Conservation (phyloP, 2,113 vertebrate species). For the Anser brachyrhynchus region DNA sequence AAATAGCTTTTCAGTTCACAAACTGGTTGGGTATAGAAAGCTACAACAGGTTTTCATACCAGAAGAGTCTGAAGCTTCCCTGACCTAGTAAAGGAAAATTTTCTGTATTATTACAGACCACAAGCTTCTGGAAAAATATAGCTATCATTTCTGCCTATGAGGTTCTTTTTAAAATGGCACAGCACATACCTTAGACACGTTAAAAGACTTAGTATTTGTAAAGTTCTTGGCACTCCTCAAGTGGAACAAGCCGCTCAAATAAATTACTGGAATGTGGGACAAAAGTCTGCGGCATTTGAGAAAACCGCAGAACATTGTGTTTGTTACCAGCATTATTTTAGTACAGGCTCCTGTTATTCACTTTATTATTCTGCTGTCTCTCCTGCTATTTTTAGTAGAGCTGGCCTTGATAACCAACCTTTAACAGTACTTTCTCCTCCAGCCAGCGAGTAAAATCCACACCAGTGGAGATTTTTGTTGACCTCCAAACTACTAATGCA, state of each 20-base stretch:
- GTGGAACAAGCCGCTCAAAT: slow-evolving; percentile 57
- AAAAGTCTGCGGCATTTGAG: slow-evolving; percentile 46
- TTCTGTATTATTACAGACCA: not conserved
- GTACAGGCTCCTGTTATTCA: slow-evolving; percentile 5
- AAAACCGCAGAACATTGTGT: slow-evolving; percentile 55
- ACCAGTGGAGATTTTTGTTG: slow-evolving; percentile 24
- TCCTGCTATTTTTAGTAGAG: slow-evolving; percentile 54
- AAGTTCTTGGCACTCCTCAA: slow-evolving; percentile 58
- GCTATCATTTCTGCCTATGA: slow-evolving; percentile 35
- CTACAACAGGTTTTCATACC: not conserved
- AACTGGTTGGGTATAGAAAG: not conserved
- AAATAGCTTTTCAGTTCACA: not conserved
- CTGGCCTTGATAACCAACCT: not conserved
- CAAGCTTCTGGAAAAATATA: slow-evolving; percentile 28
- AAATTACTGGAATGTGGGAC: slow-evolving; percentile 60
- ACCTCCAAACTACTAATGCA: slow-evolving; percentile 14
- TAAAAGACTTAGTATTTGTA: slow-evolving; percentile 55
- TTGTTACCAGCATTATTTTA: slow-evolving; percentile 43
- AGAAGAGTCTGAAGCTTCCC: not conserved
- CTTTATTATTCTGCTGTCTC: slow-evolving; percentile 34
- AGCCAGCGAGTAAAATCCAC: slow-evolving; percentile 21
- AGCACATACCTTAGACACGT: slow-evolving; percentile 29
- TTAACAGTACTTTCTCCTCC: slow-evolving; percentile 26
- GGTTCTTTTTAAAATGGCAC: slow-evolving; percentile 31
- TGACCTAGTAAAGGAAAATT: not conserved